phyloP scores from a whole-genome alignment of 2,113 vertebrate species.

The Dermatemys mawii region DNA sequence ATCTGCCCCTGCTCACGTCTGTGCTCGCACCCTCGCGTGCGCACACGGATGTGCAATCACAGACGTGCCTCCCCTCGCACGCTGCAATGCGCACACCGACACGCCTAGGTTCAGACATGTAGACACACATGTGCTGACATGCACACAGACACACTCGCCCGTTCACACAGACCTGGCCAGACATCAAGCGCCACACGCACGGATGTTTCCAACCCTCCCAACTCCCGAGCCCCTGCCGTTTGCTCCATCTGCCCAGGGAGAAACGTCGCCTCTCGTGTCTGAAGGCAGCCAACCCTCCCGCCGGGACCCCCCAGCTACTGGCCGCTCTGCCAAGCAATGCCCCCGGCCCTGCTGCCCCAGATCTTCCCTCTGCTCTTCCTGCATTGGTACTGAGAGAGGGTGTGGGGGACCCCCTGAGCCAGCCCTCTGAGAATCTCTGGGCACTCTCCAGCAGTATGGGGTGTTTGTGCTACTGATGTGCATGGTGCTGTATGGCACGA shows the following conservation, averaged over 20 bases:
- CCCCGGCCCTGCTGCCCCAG: neutral
- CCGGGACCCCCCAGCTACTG: neutral
- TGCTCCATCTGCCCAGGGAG: neutral
- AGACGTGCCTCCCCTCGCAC: neutral
- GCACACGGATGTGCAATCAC: neutral
- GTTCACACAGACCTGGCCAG: neutral
- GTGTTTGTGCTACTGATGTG: neutral
- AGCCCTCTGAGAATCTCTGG: neutral
- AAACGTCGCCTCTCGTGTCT: neutral
- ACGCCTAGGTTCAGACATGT: neutral
- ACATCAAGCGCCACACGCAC: neutral
- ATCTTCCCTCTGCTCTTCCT: neutral
- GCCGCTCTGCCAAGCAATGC: neutral
- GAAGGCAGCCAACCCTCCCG: neutral
- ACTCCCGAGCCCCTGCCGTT: neutral
- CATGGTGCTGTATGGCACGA: neutral
- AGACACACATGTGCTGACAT: neutral
- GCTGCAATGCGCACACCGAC: neutral
- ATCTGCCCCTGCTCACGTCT: neutral
- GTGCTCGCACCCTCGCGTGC: neutral
- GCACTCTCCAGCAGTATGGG: neutral
- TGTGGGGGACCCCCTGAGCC: neutral
- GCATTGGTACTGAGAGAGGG: neutral
- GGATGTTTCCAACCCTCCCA: neutral
- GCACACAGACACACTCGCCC: neutral